phyloP scores from a whole-genome alignment of 2,113 vertebrate genomes.

The Alligator mississippiensis region DNA sequence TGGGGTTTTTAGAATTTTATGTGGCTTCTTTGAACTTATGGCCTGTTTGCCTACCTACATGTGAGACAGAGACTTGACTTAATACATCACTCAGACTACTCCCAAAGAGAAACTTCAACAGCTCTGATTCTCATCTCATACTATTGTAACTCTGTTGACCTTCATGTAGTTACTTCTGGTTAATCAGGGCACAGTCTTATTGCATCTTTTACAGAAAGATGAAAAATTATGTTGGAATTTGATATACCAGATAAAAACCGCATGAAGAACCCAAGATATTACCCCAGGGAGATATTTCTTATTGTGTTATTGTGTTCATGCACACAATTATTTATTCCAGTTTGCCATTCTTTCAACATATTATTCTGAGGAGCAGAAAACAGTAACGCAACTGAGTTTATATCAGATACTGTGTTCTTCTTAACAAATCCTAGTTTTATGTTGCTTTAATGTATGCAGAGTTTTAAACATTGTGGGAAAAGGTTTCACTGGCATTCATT shows the following conservation, averaged over 20 bases:
- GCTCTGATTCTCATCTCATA: background rate
- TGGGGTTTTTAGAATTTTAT: background rate
- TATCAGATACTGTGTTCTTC: slow-evolving; percentile 53
- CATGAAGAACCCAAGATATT: background rate
- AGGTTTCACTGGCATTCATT: slow-evolving; percentile 85
- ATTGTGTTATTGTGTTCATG: background rate
- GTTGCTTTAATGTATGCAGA: slow-evolving; percentile 62
- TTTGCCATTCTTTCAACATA: background rate
- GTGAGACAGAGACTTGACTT: background rate
- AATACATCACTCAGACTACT: background rate
- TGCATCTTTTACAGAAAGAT: background rate
- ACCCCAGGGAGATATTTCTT: background rate
- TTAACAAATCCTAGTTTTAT: slow-evolving; percentile 38
- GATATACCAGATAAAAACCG: background rate
- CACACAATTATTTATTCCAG: background rate
- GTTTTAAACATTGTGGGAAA: slow-evolving; percentile 80
- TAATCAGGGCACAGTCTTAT: background rate
- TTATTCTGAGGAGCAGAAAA: slow-evolving; percentile 16
- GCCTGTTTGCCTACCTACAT: background rate
- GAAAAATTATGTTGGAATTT: background rate
- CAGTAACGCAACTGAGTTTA: background rate
- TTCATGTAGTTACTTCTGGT: background rate
- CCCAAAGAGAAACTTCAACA: background rate
- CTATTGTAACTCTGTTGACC: background rate
- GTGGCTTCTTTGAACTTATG: background rate